Percentiles rank a stretch among this genome's conserved stretches.
Conservation (phyloP, 2,888 invertebrate species). For the Bruchidius siliquastri region DNA sequence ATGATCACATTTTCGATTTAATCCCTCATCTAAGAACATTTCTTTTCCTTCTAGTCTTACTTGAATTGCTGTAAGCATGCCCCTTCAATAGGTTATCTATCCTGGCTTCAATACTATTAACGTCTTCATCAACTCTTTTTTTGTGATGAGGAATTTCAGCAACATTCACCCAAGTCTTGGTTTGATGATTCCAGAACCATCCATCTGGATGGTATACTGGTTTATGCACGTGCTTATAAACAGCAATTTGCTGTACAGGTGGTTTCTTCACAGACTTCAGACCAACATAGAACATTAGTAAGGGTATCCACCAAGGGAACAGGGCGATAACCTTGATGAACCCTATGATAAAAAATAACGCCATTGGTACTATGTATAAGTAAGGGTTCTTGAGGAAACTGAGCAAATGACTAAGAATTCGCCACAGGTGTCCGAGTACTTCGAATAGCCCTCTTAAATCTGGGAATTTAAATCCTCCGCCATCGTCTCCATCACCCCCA, state of each 20-base stretch:
- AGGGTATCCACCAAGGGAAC: slow-evolving; percentile 61
- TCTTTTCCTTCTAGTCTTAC: background rate
- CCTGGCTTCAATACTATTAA: slow-evolving; percentile 24
- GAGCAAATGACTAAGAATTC: slow-evolving; percentile 26
- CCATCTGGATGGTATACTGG: slow-evolving; percentile 49
- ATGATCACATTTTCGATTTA: no score
- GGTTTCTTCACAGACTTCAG: slow-evolving; percentile 29
- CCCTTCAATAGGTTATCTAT: slow-evolving; percentile 16
- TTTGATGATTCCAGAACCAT: slow-evolving; percentile 56
- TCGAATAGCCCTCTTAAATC: slow-evolving; percentile 39
- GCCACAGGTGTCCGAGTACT: slow-evolving; percentile 29
- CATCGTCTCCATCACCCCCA: slow-evolving; percentile 23
- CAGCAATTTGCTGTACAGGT: slow-evolving; percentile 30
- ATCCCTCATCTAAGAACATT: background rate
- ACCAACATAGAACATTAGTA: slow-evolving; percentile 40
- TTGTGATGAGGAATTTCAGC: slow-evolving; percentile 28
- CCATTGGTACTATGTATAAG: slow-evolving; percentile 57
- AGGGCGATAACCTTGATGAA: slow-evolving; percentile 59
- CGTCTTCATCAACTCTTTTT: slow-evolving; percentile 27
- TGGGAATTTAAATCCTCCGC: slow-evolving; percentile 32
- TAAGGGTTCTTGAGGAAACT: slow-evolving; percentile 44
- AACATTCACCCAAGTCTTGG: slow-evolving; percentile 53
- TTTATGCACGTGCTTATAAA: slow-evolving; percentile 41
- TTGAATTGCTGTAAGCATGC: background rate
- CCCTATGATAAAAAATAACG: slow-evolving; percentile 57